Conservation (phyloP, 2,888 invertebrate genomes). For the Rotaria magnacalcarata region DNA sequence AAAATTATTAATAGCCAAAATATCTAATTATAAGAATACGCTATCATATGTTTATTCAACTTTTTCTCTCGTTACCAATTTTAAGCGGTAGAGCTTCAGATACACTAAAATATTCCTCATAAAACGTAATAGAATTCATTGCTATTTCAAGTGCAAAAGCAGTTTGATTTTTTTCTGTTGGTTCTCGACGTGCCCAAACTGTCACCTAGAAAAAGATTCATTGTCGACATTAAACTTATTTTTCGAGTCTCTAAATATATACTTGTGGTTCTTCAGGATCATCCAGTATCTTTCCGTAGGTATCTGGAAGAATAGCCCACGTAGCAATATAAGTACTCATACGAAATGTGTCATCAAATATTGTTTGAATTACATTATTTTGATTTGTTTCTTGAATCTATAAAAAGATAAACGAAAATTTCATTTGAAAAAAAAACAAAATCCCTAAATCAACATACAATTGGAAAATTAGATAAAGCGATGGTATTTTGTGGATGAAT, state of each 20-base stretch:
- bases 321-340: constrained; percentile 40
- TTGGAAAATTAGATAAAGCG: constrained; percentile 82
- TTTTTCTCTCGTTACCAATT: neutral
- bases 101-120: neutral
- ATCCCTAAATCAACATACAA: neutral
- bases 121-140: neutral
- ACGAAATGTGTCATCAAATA: constrained; percentile 30
- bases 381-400: neutral
- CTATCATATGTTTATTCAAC: too few relatives aligned
- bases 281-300: neutral
- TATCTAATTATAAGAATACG: neutral
- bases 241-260: neutral
- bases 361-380: neutral
- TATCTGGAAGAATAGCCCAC: constrained; percentile 44
- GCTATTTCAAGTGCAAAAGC: constrained; percentile 37
- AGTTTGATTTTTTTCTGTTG: neutral
- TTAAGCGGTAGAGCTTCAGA: constrained; percentile 38
- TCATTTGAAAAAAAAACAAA: neutral
- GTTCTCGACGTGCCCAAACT: constrained; percentile 35
- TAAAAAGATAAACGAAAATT: neutral
- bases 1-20: constrained; percentile 33
- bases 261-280: neutral
- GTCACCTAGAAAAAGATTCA: constrained; percentile 4
- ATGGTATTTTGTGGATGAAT: constrained; percentile 73
- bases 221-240: neutral